Evolutionary conservation across 2,797 vertebrate genomes (phyloP), one percentile per base, ranked within the genome.

Genomic region (Notoglanidium macrostoma): DNA sequence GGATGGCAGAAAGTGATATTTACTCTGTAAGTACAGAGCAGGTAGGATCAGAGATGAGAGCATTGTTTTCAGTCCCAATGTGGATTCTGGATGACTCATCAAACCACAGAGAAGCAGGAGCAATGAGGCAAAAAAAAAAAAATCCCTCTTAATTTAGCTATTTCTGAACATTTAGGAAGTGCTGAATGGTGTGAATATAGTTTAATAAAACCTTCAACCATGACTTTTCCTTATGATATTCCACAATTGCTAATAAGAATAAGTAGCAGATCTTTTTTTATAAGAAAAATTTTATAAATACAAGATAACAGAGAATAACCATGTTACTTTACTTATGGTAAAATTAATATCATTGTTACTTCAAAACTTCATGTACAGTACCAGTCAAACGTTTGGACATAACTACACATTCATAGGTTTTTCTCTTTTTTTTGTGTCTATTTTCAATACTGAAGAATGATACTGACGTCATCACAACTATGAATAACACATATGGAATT

Each of bases 1-100:
- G 61, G 44, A 85, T 17, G 54, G 61, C 49, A 40, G 59, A 87
- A 88, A 85, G 77, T 88, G 73, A 84, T 84, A 85, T 78, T 59
- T 89, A 77, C 74, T 32, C 35, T 59, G 15, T 6, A 54, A 86
- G 76, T 57, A 63, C 59, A 49, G 35, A 70, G 80, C 76, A 89
- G 86, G 86, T 85, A 55, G 67, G 76, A 85, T 61, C 40, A 55
- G 35, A 80, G 78, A 61, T 26, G 78, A 63, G 57, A 81, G 35
- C 5, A 17, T 44, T 44, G 55, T 44, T 23, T 61, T 44, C 35
- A 26, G 21, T 59, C 35, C 32, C 78, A 80, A 14, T 26, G 23
- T 44, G 57, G 21, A 81, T 23, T 63, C 81, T 80, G 65, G 26
- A 73, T 87, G 88, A 89, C 15, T 89, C 85, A 84, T 54, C 65